Base-by-base conservation (phyloP, 2,888 invertebrate genomes). In the Drosophila subquinaria region DNA sequence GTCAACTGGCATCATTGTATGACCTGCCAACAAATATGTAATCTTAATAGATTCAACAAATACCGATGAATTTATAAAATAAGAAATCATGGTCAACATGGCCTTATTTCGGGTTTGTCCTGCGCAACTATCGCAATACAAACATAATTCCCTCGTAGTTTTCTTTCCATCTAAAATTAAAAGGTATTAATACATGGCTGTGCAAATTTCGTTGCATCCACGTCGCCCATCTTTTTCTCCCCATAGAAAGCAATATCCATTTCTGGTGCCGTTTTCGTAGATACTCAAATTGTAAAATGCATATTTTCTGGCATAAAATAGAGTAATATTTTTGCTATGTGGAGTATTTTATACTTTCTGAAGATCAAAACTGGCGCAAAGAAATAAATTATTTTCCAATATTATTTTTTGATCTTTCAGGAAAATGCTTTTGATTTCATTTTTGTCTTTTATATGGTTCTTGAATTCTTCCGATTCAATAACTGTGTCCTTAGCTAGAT, bases 301-400 rank as follows among this genome's bases (percentile, higher is more conserved):
- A 13, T 13, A 36, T 36, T 36, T 13, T 13, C 11, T 36, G 11
- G 13, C 36, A 36, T 36, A n/a, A 38, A 38, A 38, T 38, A 38
- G 13, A 5, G n/a, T 38, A 5, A 13, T 38, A 38, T 35, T 35
- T 50, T 17, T 35, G 6, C 35, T 35, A 2, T 50, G 35, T 17
- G 35, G 50, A 11, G 50, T 50, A 35, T 50, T 35, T 50, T 36
- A 50, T 17, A 50, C 35, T 17, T 50, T 35, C 11, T 50, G 15
- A 15, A 33, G 48, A 15, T 33, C 48, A 8, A 48, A 33, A 9
- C 48, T 48, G 33, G 33, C 33, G 5, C 35, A 35, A 4, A 50
- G 17, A 17, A 35, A 35, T 17, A 11, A 35, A 33, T 17, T 50
- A 35, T 17, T 50, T 35, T 50, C 35, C 4, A 9, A 5, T 47